Base-by-base conservation (phyloP, 2,888 invertebrate genomes). In the Parthenolecanium corni region DNA sequence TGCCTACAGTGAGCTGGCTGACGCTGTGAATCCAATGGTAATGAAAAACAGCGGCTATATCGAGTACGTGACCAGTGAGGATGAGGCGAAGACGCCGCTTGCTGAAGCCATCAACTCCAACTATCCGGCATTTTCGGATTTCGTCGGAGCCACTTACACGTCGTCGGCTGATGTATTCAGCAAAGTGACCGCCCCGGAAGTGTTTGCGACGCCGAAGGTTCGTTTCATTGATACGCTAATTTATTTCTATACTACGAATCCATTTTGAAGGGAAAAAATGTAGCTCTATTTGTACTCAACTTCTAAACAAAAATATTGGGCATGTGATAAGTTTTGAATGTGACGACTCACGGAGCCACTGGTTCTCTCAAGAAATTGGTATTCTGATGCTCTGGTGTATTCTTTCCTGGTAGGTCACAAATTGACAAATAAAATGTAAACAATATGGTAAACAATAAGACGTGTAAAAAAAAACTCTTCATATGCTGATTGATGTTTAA, bases 11-110 rank as follows among this genome's bases (percentile, higher is more conserved):
- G 86, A 84, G 68, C 80, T 79, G 14, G 74, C 75, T 54, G 79
- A 80, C 3, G 76, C 77, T 36, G 75, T 80, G 65, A 74, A 77
- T 51, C 76, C 77, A 49, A 42, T 53, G 25, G 56, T 67, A 14
- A 38, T 69, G 20, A 64, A 66, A 11, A 84, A 84, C 72, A 78
- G 81, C 21, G 84, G 84, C 1, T 85, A 84, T 69, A 76, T 83
- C 49, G 79, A 83, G 69, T 82, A 84, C 69, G 81, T 82, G 6
- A 81, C 80, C 67, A 75, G 51, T 21, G 53, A 42, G 21, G 66
- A 66, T 18, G 65, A 66, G 18, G 52, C 52, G 11, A 44, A 64
- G 31, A 66, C 66, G 6, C 66, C 65, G 24, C 53, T 64, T 14
- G 66, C 57, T 21, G 42, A 49, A n/a, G 49, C 58, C 3, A 38